A percentile compares a stretch with the other conserved stretches of the same genome.
These are phyloP conservation scores for Tapirus terrestris DNA, from an alignment of 2,113 vertebrate species.

Conservation along the genomic window DNA sequence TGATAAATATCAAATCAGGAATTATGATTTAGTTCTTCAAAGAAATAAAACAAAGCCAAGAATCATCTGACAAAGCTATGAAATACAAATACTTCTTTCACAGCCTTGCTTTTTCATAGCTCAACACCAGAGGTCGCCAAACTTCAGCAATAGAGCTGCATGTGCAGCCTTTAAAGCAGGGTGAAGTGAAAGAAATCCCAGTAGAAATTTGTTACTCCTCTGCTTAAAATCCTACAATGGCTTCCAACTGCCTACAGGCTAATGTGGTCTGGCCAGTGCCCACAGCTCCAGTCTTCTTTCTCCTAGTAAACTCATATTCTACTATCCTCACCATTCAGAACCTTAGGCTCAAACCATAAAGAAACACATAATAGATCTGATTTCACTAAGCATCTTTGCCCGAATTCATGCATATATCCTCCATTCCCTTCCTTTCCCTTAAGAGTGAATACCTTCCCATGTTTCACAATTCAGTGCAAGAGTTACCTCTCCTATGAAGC, in stretches of 20 bases:
- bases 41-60: slow-evolving; percentile 53
- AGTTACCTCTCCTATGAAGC: background rate
- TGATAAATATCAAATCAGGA: background rate
- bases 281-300: background rate
- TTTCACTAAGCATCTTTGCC: background rate
- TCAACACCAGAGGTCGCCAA: slow-evolving; percentile 78
- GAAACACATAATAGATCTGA: background rate
- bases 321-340: background rate
- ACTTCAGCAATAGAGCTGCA: slow-evolving; percentile 46
- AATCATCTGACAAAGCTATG: background rate
- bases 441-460: background rate
- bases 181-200: background rate
- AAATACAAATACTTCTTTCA: background rate
- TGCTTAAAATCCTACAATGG: background rate
- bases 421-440: background rate
- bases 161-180: background rate
- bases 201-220: background rate
- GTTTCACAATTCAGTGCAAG: background rate
- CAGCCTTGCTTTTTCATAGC: background rate
- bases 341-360: background rate
- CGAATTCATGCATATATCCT: background rate
- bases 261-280: background rate
- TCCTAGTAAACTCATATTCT: background rate
- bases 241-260: background rate
- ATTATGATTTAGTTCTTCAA: slow-evolving; percentile 22